These are phyloP conservation scores for Triplophysa siluroides DNA, from an alignment of 2,113 vertebrate species.

Conservation along the genomic window DNA sequence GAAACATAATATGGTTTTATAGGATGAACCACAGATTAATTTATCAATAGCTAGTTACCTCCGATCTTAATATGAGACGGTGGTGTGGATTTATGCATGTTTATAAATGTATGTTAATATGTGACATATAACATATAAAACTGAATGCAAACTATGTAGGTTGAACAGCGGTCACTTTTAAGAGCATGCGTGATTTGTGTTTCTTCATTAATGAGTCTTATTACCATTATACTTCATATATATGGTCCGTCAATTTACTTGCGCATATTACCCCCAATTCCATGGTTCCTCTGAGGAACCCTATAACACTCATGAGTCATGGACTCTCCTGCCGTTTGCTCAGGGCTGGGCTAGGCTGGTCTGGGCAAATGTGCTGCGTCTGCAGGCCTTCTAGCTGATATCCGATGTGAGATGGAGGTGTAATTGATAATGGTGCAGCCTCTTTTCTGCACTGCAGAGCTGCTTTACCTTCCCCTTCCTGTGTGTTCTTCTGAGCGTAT, in stretches of 20 bases:
- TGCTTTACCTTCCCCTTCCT: conserved; percentile 47
- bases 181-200: no score
- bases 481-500: conserved; percentile 35
- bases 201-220: neutral
- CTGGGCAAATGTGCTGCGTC: conserved; percentile 66
- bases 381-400: conserved; percentile 64
- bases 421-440: conserved; percentile 65
- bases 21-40: neutral
- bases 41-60: neutral
- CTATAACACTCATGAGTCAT: neutral
- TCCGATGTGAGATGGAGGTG: conserved; percentile 57
- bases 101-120: no score
- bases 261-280: neutral
- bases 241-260: neutral
- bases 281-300: neutral
- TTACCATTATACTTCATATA: neutral
- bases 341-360: neutral
- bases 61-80: neutral
- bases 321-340: conserved; percentile 28
- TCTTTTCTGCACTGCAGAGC: conserved; percentile 63
- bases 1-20: conserved; percentile 7
- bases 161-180: no score
- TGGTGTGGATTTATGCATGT: neutral
- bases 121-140: no score
- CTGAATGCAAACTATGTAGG: no score